These are phyloP conservation scores for Xestia c-nigrum DNA, from an alignment of 2,888 invertebrate genomes.

Conservation along the genomic window DNA sequence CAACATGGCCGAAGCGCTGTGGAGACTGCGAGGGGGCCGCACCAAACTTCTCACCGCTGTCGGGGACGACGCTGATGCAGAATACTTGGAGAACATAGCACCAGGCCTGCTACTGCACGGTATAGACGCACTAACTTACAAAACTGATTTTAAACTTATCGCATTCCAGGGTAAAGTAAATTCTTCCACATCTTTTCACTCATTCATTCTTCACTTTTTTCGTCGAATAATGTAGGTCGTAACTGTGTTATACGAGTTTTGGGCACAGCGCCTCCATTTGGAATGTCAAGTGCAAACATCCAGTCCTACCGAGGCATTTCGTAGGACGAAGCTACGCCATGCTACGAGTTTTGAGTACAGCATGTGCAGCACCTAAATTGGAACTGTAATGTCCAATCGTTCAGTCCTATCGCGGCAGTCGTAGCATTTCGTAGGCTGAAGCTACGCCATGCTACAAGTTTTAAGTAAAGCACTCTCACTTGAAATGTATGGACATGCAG, in stretches of 20 bases:
- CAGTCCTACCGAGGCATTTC: background rate
- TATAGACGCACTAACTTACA: constrained; percentile 50
- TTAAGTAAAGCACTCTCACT: background rate
- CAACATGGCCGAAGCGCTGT: constrained; percentile 97
- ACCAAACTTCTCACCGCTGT: constrained; percentile 94
- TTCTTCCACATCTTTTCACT: background rate
- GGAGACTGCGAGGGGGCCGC: constrained; percentile 92
- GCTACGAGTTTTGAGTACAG: too few species aligned
- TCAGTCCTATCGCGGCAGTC: background rate
- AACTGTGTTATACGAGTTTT: background rate
- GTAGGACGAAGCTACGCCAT: background rate
- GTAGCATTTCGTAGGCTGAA: background rate
- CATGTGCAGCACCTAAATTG: background rate
- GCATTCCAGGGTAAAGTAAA: background rate
- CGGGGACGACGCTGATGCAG: constrained; percentile 92
- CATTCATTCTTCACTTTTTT: background rate
- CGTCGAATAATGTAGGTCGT: background rate
- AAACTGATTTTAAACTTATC: background rate
- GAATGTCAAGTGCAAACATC: background rate
- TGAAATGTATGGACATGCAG: background rate
- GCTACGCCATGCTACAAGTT: background rate
- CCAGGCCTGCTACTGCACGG: constrained; percentile 84
- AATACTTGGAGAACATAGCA: constrained; percentile 76
- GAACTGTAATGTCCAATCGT: background rate
- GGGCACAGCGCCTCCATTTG: background rate